Conservation (phyloP, 2,888 invertebrate species). For the Oligia latruncula region DNA sequence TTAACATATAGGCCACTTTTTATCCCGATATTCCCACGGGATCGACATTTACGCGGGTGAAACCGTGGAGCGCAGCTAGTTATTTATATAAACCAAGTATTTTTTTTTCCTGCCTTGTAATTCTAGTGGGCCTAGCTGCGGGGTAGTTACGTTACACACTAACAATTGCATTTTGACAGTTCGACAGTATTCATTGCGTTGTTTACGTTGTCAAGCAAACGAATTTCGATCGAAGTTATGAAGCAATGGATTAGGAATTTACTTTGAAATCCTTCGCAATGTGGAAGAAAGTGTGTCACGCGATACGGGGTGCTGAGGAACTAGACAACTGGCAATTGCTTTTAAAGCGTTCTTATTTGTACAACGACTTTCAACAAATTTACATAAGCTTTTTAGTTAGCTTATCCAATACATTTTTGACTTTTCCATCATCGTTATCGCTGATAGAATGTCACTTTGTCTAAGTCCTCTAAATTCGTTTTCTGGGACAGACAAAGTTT, state of each 20-base stretch:
- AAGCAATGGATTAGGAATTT: background rate
- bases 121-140: background rate
- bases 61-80: too few relatives aligned
- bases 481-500: too few relatives aligned
- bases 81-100: background rate
- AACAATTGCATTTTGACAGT: too few relatives aligned
- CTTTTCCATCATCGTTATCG: background rate
- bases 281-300: background rate
- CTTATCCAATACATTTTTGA: background rate
- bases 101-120: background rate
- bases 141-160: too few relatives aligned
- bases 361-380: background rate
- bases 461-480: background rate
- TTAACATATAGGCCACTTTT: too few relatives aligned
- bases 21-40: too few relatives aligned
- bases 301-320: background rate
- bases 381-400: background rate
- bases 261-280: background rate
- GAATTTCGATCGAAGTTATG: too few relatives aligned
- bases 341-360: background rate
- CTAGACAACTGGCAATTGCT: background rate
- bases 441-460: background rate
- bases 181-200: too few relatives aligned
- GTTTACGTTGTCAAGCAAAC: too few relatives aligned
- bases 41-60: too few relatives aligned